Evolutionary conservation across 2,797 vertebrate genomes (phyloP).

Genomic region (Lepus oiostolus): DNA sequence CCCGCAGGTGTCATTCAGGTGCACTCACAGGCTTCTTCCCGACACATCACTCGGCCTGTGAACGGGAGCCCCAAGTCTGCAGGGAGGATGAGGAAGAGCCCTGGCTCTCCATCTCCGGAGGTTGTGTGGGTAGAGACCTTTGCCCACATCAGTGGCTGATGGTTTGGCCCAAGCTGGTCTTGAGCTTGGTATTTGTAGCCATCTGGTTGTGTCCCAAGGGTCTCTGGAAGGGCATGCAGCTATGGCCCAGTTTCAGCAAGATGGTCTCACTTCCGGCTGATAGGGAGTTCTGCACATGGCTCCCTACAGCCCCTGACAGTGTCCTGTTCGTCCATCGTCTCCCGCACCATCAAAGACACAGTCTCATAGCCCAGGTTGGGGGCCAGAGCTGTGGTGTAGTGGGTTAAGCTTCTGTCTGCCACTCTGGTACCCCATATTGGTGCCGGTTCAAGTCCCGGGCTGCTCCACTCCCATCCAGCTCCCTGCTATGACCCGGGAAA

Average conservation of each 20-base stretch:
- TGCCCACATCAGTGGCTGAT: not conserved
- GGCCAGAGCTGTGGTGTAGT: too few relatives aligned
- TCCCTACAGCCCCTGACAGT: not conserved
- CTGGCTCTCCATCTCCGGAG: not conserved
- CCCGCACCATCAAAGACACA: not conserved
- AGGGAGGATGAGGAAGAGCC: not conserved
- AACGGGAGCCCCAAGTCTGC: not conserved
- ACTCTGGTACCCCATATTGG: too few relatives aligned
- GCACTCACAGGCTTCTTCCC: not conserved
- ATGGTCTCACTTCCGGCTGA: not conserved
- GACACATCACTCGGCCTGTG: not conserved
- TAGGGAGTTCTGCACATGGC: not conserved
- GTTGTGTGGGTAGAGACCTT: not conserved
- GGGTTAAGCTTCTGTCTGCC: too few relatives aligned
- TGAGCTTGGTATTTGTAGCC: not conserved
- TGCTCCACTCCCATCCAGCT: too few relatives aligned
- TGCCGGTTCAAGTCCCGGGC: too few relatives aligned
- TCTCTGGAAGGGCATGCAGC: slow-evolving; percentile 21
- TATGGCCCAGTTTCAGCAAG: not conserved
- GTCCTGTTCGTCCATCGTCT: not conserved
- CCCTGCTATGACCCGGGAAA: too few relatives aligned
- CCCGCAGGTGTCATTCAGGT: not conserved
- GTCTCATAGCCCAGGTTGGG: too few relatives aligned
- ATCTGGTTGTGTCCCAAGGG: not conserved
- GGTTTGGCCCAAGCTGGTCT: not conserved